Percentiles rank a stretch among this genome's conserved stretches.
Conservation (phyloP, 2,888 invertebrate species). For the Sinodicranocentrus sp. region DNA sequence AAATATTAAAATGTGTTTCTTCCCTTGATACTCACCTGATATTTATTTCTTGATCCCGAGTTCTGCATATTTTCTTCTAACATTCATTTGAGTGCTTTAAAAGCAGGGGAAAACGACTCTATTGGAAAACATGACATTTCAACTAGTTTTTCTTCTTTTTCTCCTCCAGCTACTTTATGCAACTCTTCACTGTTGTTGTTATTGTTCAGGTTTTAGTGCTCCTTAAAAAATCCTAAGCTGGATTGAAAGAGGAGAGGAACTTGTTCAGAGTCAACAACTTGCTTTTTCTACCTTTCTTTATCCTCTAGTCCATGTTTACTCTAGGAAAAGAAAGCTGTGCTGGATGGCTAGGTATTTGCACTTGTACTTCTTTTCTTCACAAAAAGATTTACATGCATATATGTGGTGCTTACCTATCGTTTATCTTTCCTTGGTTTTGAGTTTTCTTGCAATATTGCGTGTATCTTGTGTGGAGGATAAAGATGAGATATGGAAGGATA, state of each 20-base stretch:
- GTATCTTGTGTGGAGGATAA: background rate
- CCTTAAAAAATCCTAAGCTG: slow-evolving; percentile 1
- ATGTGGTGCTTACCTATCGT: no score
- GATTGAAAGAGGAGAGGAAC: background rate
- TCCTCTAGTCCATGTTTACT: background rate
- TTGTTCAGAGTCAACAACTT: slow-evolving; percentile 11
- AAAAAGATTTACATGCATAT: background rate
- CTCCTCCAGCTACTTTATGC: background rate
- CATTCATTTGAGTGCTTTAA: background rate
- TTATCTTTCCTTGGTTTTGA: background rate
- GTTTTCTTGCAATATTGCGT: background rate
- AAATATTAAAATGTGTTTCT: no score
- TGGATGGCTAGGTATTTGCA: background rate
- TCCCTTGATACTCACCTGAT: background rate
- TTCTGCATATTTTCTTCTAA: background rate
- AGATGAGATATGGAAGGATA: background rate
- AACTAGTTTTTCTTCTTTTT: background rate
- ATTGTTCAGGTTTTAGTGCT: slow-evolving; percentile 6
- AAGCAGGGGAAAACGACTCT: slow-evolving; percentile 18
- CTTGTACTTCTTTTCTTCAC: background rate
- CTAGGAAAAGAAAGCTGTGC: background rate
- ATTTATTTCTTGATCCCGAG: background rate
- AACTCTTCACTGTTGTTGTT: background rate
- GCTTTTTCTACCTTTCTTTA: no score
- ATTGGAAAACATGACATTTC: slow-evolving; percentile 59